A percentile compares a stretch with the other conserved stretches of the same genome.
phyloP scores from a whole-genome alignment of 2,888 invertebrate species.

The Cheilosia scutellata region DNA sequence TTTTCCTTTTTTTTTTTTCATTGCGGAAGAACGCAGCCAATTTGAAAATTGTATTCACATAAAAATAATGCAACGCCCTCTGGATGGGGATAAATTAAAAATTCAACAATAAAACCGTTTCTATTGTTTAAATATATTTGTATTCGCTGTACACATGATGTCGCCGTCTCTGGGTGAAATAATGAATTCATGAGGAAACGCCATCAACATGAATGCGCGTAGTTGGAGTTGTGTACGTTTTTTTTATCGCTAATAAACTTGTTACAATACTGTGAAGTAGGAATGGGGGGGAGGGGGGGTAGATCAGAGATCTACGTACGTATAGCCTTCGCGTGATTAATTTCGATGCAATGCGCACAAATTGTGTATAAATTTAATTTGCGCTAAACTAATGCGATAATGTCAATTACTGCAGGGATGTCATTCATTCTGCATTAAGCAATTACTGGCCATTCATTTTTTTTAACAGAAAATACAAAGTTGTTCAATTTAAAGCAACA shows the following conservation, averaged over 20 bases:
- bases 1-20: constrained; percentile 31
- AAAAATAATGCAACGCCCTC: constrained; percentile 21
- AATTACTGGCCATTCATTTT: constrained; percentile 26
- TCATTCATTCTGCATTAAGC: constrained; percentile 46
- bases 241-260: constrained; percentile 43
- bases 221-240: background rate
- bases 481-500: background rate
- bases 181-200: constrained; percentile 52
- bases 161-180: constrained; percentile 32
- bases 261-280: constrained; percentile 7
- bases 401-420: constrained; percentile 47
- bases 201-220: constrained; percentile 4
- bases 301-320: background rate
- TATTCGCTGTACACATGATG: constrained; percentile 17
- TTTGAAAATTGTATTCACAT: constrained; percentile 56
- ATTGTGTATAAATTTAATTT: constrained; percentile 29
- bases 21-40: constrained; percentile 49
- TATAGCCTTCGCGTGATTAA: constrained; percentile 33
- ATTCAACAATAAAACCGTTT: constrained; percentile 61
- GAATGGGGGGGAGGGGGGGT: background rate
- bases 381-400: constrained; percentile 49
- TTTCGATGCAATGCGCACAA: constrained; percentile 14
- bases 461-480: background rate
- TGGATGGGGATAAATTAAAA: constrained; percentile 58
- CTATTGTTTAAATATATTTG: constrained; percentile 48